Conservation (phyloP, 2,797 vertebrate species). For the Eulemur rubriventer region DNA sequence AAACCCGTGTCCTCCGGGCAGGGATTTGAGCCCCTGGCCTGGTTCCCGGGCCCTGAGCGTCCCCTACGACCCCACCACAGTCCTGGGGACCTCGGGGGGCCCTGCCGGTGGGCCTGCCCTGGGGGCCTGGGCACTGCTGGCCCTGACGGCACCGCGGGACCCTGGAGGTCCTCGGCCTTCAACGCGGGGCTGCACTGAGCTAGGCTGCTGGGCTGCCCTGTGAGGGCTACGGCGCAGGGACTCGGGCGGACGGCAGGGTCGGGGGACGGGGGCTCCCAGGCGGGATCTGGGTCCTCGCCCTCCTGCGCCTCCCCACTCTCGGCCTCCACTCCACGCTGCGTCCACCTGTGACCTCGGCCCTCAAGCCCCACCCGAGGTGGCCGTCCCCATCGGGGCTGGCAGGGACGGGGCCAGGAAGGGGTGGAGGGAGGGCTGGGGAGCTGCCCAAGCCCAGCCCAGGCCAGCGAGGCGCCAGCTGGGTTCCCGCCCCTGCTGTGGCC, state of each 20-base stretch:
- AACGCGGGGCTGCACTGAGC: neutral
- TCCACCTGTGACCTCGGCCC: neutral
- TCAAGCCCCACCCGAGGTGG: rapidly evolving
- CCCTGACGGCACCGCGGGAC: neutral
- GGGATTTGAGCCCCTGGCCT: neutral
- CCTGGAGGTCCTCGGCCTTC: neutral
- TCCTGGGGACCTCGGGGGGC: neutral
- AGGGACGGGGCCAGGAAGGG: neutral
- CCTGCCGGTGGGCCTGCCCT: neutral
- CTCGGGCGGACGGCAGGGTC: neutral
- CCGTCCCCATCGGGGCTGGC: neutral
- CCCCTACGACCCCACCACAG: neutral
- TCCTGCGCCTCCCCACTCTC: rapidly evolving
- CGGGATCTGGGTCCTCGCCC: neutral
- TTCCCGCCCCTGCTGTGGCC: slow-evolving; percentile 41
- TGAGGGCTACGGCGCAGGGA: neutral
- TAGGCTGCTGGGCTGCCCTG: neutral
- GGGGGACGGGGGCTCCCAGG: neutral
- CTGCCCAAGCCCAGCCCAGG: neutral
- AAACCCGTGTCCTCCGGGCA: neutral
- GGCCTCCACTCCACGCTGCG: too few species aligned
- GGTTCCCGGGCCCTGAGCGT: too few species aligned
- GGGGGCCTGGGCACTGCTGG: neutral
- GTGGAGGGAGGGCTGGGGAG: neutral
- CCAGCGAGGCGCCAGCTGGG: neutral